Evolutionary conservation across 2,797 vertebrate genomes (phyloP).

Genomic region (Siniperca scherzeri): DNA sequence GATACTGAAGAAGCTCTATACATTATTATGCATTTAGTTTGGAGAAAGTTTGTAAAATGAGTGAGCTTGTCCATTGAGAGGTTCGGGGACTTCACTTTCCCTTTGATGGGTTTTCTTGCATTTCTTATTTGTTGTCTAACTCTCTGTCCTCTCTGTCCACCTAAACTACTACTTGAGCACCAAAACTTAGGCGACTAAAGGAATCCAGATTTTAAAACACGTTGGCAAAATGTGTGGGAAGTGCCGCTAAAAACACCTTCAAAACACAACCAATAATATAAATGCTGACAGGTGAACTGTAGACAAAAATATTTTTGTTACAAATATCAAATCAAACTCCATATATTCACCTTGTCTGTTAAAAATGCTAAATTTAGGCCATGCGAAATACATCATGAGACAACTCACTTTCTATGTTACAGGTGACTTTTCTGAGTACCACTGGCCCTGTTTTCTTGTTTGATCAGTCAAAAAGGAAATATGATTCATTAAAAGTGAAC

Average conservation of each 20-base stretch:
- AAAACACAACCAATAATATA: neutral
- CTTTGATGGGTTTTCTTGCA: neutral
- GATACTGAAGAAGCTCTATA: neutral
- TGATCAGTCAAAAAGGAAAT: conserved; percentile 1
- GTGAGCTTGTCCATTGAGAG: neutral
- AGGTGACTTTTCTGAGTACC: neutral
- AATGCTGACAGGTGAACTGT: neutral
- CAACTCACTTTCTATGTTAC: neutral
- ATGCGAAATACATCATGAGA: neutral
- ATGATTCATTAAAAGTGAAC: neutral
- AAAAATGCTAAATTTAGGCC: neutral
- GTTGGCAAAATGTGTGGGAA: neutral
- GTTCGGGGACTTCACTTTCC: neutral
- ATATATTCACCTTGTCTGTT: neutral
- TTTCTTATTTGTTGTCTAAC: too few relatives aligned
- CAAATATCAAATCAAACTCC: neutral
- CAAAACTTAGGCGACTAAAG: neutral
- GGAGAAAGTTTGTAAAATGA: neutral
- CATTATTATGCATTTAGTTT: neutral
- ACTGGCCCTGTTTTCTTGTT: neutral
- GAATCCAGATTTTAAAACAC: neutral
- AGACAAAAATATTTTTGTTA: neutral
- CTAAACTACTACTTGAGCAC: too few relatives aligned
- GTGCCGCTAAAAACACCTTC: neutral
- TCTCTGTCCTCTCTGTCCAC: neutral